These are phyloP conservation scores for Tuta absoluta DNA, from an alignment of 2,888 invertebrate species.

Conservation along the genomic window DNA sequence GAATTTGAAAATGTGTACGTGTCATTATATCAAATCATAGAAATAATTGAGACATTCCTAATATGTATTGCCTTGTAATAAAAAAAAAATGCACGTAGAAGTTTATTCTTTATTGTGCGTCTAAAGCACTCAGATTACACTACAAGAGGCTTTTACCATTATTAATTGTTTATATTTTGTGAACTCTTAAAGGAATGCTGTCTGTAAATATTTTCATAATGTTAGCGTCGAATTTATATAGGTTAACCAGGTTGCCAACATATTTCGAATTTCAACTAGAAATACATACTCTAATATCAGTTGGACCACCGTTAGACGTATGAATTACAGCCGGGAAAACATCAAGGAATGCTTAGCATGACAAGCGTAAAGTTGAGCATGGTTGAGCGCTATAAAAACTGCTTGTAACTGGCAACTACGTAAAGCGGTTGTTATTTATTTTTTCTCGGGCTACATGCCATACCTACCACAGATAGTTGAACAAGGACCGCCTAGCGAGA, in stretches of 20 bases:
- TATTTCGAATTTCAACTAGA: background rate
- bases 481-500: slow-evolving; percentile 49
- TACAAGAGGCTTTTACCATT: too few species aligned
- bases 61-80: too few species aligned
- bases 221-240: too few species aligned
- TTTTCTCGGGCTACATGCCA: slow-evolving; percentile 15
- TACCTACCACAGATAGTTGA: slow-evolving; percentile 20
- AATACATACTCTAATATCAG: background rate
- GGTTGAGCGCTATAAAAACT: slow-evolving; percentile 6
- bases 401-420: slow-evolving; percentile 1
- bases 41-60: too few species aligned
- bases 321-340: background rate
- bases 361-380: slow-evolving; percentile 6
- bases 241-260: background rate
- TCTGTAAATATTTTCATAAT: too few species aligned
- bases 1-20: too few species aligned
- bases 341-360: slow-evolving; percentile 8
- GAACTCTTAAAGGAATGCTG: too few species aligned
- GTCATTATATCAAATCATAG: too few species aligned
- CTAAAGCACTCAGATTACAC: background rate
- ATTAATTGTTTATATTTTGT: too few species aligned
- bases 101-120: background rate
- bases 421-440: slow-evolving; percentile 2
- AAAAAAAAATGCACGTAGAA: background rate
- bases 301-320: background rate